Base-by-base conservation (phyloP, 2,113 vertebrate species). In the Scortum barcoo region DNA sequence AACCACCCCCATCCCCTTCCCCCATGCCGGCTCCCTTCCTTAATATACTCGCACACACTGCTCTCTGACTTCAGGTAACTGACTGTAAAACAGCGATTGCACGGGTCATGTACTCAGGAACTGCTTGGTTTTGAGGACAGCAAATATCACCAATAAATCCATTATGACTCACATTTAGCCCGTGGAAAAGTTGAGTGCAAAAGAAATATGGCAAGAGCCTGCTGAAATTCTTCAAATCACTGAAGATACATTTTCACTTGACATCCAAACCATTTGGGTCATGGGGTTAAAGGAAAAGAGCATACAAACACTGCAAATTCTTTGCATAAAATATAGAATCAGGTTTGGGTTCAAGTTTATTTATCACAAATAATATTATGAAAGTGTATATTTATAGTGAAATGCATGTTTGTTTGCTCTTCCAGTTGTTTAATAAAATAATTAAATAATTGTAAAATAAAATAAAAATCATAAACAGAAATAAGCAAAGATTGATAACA, bases 21-120 rank as follows among this genome's bases (percentile, higher is more conserved):
- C 48, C n/a, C 6, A 51, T 24, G 11, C 65, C 20, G 2, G 10
- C 3, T 57, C 4, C 22, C 28, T 26, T 40, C n/a, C 54, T 86
- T 74, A n/a, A 82, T 56, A 42, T 51, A 30, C 69, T 62, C 56
- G 16, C 30, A 28, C 51, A 42, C 44, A 30, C 22, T 77, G 69
- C 57, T n/a, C 61, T 53, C 9, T 17, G 76, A 74, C 68, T 86
- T 19, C 6, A 19, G 63, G 71, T 77, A 60, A 46, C 66, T 48
- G 72, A 33, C 63, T 60, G 54, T 68, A 11, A 83, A 78, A 69
- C 80, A 42, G 28, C 56, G 77, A 81, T 56, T 72, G 57, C 19
- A 65, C 2, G 42, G 81, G 62, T 84, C 66, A 38, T 53, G 54
- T 40, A n/a, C 70, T 72, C 17, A 26, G 44, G 19, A 33, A 44